Evolutionary conservation across 2,113 vertebrate genomes (phyloP), one percentile per base, ranked within the genome.

Genomic region (Tretioscincus oriximinensis): DNA sequence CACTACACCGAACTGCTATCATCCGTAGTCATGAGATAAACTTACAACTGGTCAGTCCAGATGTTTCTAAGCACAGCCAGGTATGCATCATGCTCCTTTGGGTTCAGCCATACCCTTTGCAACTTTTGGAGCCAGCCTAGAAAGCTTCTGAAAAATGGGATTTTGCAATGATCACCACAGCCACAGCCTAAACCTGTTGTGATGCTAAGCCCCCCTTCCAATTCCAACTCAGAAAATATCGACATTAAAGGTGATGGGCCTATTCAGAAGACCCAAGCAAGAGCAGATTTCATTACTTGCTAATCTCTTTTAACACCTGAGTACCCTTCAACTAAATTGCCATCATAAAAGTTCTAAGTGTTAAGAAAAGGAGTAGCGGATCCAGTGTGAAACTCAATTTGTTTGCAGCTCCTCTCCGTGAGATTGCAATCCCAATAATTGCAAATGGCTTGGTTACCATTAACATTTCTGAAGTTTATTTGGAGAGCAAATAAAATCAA

Each of bases 401-500:
- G 70, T 63, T 63, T 82, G 73, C 84, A 60, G 73, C 81, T 69
- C 80, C 81, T 76, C 90, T 86, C 88, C 87, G 77, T 75, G 72
- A 80, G 81, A 67, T 6, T 87, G 68, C 10, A 80, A 76, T 68
- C 78, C 76, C 76, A 82, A 71, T 86, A 91, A 89, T 85, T 85
- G 83, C 68, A 85, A 86, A 88, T 84, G 69, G 81, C 85, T 90
- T 79, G 0, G 41, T 74, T 84, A 78, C 83, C 88, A 78, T 86
- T 92, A 92, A 73, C 29, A 73, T 88, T 82, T 66, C 80, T 84
- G 81, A 87, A 88, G 77, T 84, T 89, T 82, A 81, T 54, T 45
- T 65, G 76, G 83, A 87, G 90, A 84, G 72, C 77, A 83, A 89
- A 90, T 90, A 87, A 92, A 88, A 88, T 80, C 82, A 88, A 80